Percentiles rank a stretch among this genome's conserved stretches.
phyloP scores from a whole-genome alignment of 2,888 invertebrate species.

The Pseudeuparius sepicola region DNA sequence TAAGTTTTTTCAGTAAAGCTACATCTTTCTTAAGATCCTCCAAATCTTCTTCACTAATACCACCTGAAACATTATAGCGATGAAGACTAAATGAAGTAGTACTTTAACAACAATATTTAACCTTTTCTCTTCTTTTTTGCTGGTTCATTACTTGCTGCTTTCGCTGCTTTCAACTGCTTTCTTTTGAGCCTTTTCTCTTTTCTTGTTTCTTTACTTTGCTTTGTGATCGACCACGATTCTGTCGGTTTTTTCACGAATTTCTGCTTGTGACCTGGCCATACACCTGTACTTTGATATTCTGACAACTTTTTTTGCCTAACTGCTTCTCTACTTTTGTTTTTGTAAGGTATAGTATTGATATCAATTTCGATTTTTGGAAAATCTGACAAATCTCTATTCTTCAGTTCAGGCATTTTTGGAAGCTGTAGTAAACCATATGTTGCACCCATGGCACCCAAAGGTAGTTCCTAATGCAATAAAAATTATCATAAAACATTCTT shows the following conservation, averaged over 20 bases:
- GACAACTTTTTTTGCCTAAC: constrained; percentile 61
- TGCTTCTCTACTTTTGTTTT: constrained; percentile 67
- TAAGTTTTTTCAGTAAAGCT: constrained; percentile 74
- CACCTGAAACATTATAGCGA: constrained; percentile 22
- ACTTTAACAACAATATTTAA: constrained; percentile 15
- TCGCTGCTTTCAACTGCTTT: constrained; percentile 48
- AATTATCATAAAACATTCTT: constrained; percentile 6
- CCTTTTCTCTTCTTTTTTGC: constrained; percentile 40
- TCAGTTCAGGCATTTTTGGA: constrained; percentile 93
- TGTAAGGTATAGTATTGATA: constrained; percentile 64
- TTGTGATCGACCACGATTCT: constrained; percentile 70
- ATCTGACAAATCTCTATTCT: constrained; percentile 47
- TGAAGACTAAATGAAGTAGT: constrained; percentile 3
- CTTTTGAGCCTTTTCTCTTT: constrained; percentile 52
- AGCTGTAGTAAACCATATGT: constrained; percentile 84
- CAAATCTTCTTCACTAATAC: constrained; percentile 61
- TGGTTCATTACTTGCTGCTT: constrained; percentile 38
- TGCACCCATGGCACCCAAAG: constrained; percentile 72
- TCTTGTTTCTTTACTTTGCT: constrained; percentile 56
- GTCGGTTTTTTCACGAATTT: constrained; percentile 46
- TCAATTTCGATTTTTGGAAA: constrained; percentile 56
- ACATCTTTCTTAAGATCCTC: constrained; percentile 72
- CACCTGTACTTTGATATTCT: constrained; percentile 53
- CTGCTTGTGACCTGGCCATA: constrained; percentile 37
- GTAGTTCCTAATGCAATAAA: constrained; percentile 52